These are phyloP conservation scores for Ypsolopha scabrella DNA, from an alignment of 2,888 invertebrate genomes.

Conservation along the genomic window DNA sequence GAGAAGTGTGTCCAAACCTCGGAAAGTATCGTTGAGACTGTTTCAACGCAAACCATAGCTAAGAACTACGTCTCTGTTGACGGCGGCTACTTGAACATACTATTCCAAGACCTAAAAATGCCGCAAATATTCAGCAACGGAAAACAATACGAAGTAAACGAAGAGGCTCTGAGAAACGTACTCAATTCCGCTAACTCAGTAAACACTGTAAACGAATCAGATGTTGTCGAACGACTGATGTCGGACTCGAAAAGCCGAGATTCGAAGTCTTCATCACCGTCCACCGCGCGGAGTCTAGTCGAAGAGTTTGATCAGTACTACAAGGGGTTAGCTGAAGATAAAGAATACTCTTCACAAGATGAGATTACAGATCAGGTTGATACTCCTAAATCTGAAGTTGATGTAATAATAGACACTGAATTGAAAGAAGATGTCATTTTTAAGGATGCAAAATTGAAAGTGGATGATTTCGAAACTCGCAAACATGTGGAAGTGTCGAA, in stretches of 20 bases:
- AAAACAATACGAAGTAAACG: conserved; percentile 59
- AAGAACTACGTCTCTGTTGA: conserved; percentile 51
- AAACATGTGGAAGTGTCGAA: too few species aligned
- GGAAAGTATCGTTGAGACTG: conserved; percentile 21
- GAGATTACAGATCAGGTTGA: background rate
- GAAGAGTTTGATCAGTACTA: conserved; percentile 58
- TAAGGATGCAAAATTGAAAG: too few species aligned
- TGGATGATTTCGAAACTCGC: too few species aligned
- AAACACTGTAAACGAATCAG: conserved; percentile 21
- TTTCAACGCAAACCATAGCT: conserved; percentile 15
- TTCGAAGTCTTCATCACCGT: conserved; percentile 39
- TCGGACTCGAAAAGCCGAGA: conserved; percentile 40
- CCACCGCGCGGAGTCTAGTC: conserved; percentile 55
- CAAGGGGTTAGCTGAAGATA: conserved; percentile 31
- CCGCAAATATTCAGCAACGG: conserved; percentile 53
- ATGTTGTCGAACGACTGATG: conserved; percentile 36
- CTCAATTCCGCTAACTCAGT: conserved; percentile 15
- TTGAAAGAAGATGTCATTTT: too few species aligned
- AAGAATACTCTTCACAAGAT: conserved; percentile 5
- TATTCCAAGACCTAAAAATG: conserved; percentile 45
- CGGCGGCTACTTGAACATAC: conserved; percentile 53
- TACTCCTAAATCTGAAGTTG: too few species aligned
- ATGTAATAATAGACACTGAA: too few species aligned
- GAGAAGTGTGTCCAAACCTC: conserved; percentile 54
- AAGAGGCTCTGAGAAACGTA: conserved; percentile 36